These are phyloP conservation scores for Catalaphyllia jardinei DNA, from an alignment of 64 coral and sea anemone genomes.

Conservation along the genomic window DNA sequence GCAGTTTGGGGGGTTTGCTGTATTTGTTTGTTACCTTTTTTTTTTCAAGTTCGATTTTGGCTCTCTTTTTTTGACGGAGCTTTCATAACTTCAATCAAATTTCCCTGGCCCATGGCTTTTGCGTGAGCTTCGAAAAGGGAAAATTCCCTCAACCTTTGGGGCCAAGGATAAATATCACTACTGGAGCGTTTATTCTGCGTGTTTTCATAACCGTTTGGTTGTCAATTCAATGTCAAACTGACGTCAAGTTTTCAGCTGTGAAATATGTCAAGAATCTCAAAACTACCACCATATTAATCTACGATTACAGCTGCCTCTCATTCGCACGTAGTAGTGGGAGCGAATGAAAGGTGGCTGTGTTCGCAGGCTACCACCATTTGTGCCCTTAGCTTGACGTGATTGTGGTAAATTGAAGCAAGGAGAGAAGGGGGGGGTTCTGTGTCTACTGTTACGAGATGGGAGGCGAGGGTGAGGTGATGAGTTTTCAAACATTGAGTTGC, in stretches of 20 bases:
- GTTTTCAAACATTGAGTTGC: too few relatives aligned
- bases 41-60: not conserved
- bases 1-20: not conserved
- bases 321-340: too few relatives aligned
- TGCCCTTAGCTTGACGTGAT: too few relatives aligned
- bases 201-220: not conserved
- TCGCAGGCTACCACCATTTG: too few relatives aligned
- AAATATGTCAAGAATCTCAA: too few relatives aligned
- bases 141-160: slow-evolving; percentile 21
- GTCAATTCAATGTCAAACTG: not conserved
- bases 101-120: not conserved
- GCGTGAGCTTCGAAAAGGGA: not conserved
- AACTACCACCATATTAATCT: too few relatives aligned
- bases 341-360: too few relatives aligned
- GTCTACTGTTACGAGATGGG: too few relatives aligned
- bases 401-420: too few relatives aligned
- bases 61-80: not conserved
- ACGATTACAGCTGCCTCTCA: too few relatives aligned
- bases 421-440: too few relatives aligned
- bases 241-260: not conserved
- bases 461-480: too few relatives aligned
- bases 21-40: not conserved
- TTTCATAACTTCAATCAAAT: not conserved
- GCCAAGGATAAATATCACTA: not conserved
- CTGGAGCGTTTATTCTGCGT: not conserved